Conservation (phyloP, 2,113 vertebrate species). For the Pelodiscus sinensis region DNA sequence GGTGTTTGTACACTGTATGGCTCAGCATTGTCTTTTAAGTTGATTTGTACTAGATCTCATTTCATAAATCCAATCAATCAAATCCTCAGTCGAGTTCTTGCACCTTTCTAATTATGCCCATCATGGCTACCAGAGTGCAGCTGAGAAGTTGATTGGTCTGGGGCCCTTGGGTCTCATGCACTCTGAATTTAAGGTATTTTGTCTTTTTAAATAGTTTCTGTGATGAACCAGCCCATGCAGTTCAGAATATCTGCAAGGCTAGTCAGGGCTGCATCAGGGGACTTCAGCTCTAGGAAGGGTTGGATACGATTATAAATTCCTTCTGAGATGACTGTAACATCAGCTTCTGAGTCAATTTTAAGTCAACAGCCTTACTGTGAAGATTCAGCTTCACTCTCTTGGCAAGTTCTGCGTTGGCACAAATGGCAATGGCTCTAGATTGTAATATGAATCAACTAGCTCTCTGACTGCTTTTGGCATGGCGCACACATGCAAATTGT, state of each 20-base stretch:
- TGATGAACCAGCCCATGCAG: background rate
- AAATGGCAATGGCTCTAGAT: background rate
- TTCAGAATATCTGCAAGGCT: background rate
- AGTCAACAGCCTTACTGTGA: background rate
- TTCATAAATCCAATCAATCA: background rate
- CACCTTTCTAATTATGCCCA: background rate
- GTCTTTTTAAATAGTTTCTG: background rate
- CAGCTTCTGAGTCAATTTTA: background rate
- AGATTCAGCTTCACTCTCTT: background rate
- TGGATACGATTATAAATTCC: background rate
- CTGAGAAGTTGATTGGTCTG: background rate
- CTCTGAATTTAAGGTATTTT: background rate
- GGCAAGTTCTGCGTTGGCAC: background rate
- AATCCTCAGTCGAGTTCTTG: background rate
- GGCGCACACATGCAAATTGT: background rate
- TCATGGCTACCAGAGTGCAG: background rate
- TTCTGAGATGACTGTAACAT: background rate
- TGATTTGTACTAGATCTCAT: background rate
- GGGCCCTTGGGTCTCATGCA: background rate
- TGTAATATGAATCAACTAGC: background rate
- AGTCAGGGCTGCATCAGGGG: background rate
- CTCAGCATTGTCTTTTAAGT: background rate
- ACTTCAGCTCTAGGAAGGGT: background rate
- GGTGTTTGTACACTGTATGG: background rate
- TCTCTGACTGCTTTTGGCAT: background rate